Evolutionary conservation across 2,113 vertebrate species (phyloP), one percentile per base, ranked within the genome.

Genomic region (Varanus komodoensis): DNA sequence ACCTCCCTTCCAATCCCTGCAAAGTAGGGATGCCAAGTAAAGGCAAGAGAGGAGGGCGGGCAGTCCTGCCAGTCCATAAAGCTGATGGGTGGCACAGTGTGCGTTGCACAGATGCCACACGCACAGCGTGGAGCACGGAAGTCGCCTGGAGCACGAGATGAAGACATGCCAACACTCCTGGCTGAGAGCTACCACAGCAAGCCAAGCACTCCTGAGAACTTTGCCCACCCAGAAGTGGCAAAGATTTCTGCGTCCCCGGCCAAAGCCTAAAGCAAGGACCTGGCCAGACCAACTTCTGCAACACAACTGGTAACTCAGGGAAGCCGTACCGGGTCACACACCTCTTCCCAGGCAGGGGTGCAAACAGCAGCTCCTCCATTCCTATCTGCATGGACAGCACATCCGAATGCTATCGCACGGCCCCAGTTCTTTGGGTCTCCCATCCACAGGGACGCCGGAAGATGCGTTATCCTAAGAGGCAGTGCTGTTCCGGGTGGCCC

Each of bases 161-260:
- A 71, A 50, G 19, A 14, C 25, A 1, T 27, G 61, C 32, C 79
- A 27, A 32, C 32, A 17, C 9, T 17, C 34, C 61, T 25, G 9
- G 80, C 21, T n/a, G 75, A 78, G 44, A 3, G 80, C 80, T 8
- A 61, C 29, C 29, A 14, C 5, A 21, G 19, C 7, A 25, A 27
- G 15, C 3, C 14, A 3, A 17, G 11, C 5, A 2, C 1, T 23
- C 34, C 82, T 1, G 23, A 68, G n/a, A 9, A 67, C 0, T 23
- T 14, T 2, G 9, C 25, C 25, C 32, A 44, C 44, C 44, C 3
- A 14, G 12, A 11, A 52, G 67, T 1, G 29, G 44, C 44, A 85
- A 11, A 68, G 14, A 6, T 2, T 29, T 14, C 23, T 54, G 11
- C 64, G 2, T 25, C 0, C 64, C 38, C 9, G 14, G 25, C 61